Evolutionary conservation across 2,888 invertebrate genomes (phyloP).

Genomic region (Drosophila hamatofila): DNA sequence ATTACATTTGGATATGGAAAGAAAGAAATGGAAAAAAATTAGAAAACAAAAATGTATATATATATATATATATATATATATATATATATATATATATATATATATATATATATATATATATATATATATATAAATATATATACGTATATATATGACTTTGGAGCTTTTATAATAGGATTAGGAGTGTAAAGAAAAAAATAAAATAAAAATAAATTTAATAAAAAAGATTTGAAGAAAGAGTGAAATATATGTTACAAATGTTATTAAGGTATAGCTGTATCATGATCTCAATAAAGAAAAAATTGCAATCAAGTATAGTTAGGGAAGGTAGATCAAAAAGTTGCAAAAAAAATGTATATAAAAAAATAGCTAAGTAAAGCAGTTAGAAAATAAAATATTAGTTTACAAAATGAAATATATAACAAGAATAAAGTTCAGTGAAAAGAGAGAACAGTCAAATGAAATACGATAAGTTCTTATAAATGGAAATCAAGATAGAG

Average conservation of each 20-base stretch:
- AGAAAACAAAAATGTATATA: background rate
- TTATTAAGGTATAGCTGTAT: background rate
- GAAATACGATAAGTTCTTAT: background rate
- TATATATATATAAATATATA: background rate
- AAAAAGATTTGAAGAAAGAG: background rate
- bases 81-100: no score
- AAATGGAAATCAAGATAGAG: background rate
- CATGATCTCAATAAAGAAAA: background rate
- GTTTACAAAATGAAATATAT: background rate
- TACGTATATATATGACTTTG: background rate
- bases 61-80: no score
- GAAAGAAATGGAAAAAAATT: background rate
- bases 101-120: no score
- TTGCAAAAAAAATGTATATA: no score
- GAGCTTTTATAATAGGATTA: background rate
- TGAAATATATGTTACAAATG: no score
- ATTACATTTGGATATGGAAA: background rate
- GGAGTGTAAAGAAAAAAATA: background rate
- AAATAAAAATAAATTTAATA: background rate
- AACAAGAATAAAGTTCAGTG: background rate
- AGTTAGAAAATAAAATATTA: background rate
- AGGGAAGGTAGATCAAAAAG: background rate
- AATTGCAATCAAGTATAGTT: no score
- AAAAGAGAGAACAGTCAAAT: no score
- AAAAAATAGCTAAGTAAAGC: background rate